Base-by-base conservation (phyloP, 2,113 vertebrate genomes). In the Barnardius zonarius region DNA sequence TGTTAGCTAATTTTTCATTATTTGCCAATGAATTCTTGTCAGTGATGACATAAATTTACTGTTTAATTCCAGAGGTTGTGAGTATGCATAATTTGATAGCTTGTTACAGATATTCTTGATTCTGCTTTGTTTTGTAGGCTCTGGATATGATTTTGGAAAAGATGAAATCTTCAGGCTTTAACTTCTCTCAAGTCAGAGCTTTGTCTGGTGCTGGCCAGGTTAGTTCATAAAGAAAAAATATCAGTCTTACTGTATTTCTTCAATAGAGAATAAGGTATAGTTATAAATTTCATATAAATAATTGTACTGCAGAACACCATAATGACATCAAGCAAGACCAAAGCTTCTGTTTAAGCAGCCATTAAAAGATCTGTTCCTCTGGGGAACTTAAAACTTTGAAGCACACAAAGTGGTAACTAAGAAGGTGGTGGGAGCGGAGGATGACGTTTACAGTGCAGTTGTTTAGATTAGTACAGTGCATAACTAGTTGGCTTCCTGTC, bases 201-300 rank as follows among this genome's bases (percentile, higher is more conserved):
- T 55, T 99, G 88, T 99, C 99, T 19, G 99, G 99, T 81, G 98
- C 99, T 35, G 99, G 99, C 44, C 99, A 99, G 98, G 99, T 99
- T 93, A 67, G 97, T 98, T 57, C 30, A 35, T 41, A 72, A 27
- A 49, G 19, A 25, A 48, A 90, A 90, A 86, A 37, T 28, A 13
- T 27, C 19, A 43, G 2, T 84, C 64, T 83, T 73, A 39, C 13
- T 93, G 1, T 63, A 39, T 85, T 72, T 86, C 27, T 57, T 91
- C 44, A 41, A 9, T 3, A 28, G 10, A n/a, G 1, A 44, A 2
- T 62, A 46, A 85, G 27, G 16, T 17, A 41, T 49, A 68, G 24
- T 39, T n/a, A 54, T 82, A 51, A 19, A 61, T 92, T 33, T 44
- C 1, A 46, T 77, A 77, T 78, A 31, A 85, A 41, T 25, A 75